A percentile compares a stretch with the other conserved stretches of the same genome.
phyloP scores from a whole-genome alignment of 2,797 vertebrate species.

The Lutjanus campechanus region DNA sequence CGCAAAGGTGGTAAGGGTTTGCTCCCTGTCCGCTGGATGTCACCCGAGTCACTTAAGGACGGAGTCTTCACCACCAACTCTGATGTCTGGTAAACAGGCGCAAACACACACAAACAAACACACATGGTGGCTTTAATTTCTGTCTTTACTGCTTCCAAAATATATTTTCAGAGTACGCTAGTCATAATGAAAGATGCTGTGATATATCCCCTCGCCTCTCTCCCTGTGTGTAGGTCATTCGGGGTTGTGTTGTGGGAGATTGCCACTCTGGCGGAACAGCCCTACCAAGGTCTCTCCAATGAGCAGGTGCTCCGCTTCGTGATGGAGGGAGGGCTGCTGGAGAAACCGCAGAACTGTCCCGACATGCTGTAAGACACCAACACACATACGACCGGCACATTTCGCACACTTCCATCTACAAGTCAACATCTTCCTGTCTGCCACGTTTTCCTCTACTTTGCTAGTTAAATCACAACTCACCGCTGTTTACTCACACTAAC shows the following conservation, averaged over 20 bases:
- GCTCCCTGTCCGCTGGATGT: constrained; percentile 99
- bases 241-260: constrained; percentile 99
- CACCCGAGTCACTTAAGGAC: constrained; percentile 97
- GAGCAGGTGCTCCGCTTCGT: constrained; percentile 99
- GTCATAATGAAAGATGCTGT: constrained; percentile 11
- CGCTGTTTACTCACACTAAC: constrained; percentile 6
- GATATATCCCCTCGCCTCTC: neutral
- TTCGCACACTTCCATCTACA: neutral
- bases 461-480: constrained; percentile 6
- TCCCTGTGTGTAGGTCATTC: constrained; percentile 84
- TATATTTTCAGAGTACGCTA: neutral
- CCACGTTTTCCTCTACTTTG: constrained; percentile 9
- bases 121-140: neutral
- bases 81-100: constrained; percentile 92
- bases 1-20: constrained; percentile 98
- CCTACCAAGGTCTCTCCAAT: constrained; percentile 98
- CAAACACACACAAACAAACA: constrained; percentile 1
- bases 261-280: constrained; percentile 94
- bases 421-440: neutral
- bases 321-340: constrained; percentile 97
- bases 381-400: constrained; percentile 1
- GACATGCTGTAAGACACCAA: constrained; percentile 93
- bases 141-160: neutral
- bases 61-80: constrained; percentile 99
- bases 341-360: constrained; percentile 96